Percentiles rank a stretch among this genome's conserved stretches.
Conservation (phyloP, 2,113 vertebrate species). For the Ascaphus truei region DNA sequence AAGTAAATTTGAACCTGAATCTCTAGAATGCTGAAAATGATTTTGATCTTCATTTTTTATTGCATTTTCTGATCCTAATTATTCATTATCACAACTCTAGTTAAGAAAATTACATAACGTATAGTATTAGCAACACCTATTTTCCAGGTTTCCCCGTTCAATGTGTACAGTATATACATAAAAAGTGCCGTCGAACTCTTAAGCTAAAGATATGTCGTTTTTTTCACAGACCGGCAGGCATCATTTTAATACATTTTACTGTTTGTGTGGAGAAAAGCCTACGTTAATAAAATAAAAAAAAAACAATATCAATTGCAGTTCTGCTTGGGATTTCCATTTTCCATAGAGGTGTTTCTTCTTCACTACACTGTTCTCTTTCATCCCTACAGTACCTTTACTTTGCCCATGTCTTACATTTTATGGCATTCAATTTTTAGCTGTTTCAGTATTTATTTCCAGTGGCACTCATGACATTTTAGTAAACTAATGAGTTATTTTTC, state of each 20-base stretch:
- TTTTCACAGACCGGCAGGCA: background rate
- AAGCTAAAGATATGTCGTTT: no score
- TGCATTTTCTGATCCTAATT: no score
- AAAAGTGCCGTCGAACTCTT: no score
- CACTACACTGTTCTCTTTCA: slow-evolving; percentile 24
- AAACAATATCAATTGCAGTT: background rate
- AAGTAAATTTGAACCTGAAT: no score
- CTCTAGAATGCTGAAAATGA: no score
- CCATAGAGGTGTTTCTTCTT: slow-evolving; percentile 9
- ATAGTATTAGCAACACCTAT: no score
- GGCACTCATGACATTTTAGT: slow-evolving; percentile 54
- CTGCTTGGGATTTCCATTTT: slow-evolving; percentile 12
- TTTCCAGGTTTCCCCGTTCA: no score
- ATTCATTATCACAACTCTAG: no score
- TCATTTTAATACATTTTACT: background rate
- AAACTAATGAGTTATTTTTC: slow-evolving; percentile 42
- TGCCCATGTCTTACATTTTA: slow-evolving; percentile 42
- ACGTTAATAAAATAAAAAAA: slow-evolving; percentile 5
- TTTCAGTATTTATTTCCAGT: slow-evolving; percentile 54
- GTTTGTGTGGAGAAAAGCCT: background rate
- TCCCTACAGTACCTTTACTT: slow-evolving; percentile 2
- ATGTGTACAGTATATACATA: no score
- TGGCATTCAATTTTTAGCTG: slow-evolving; percentile 43
- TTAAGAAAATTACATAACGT: no score
- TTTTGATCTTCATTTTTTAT: no score